A percentile compares a stretch with the other conserved stretches of the same genome.
Evolutionary conservation across 2,888 invertebrate genomes (phyloP).

Genomic region (Diarsia brunnea): DNA sequence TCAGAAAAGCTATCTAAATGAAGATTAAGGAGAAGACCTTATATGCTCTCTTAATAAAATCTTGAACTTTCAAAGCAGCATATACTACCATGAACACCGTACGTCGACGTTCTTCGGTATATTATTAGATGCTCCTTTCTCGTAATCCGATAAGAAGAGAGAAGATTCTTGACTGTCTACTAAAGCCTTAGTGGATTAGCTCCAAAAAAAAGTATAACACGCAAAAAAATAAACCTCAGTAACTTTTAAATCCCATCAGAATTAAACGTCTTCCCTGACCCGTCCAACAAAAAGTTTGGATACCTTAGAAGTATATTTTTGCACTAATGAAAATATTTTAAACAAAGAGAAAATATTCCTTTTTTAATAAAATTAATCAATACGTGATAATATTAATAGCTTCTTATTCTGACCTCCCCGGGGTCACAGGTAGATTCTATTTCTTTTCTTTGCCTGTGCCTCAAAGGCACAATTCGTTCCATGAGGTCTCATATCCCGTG

Average conservation of each 20-base stretch:
- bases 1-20: background rate
- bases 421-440: no score
- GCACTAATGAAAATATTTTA: background rate
- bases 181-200: slow-evolving; percentile 28
- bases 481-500: no score
- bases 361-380: slow-evolving; percentile 3
- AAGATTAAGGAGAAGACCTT: background rate
- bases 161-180: background rate
- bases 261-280: slow-evolving; percentile 34
- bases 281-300: slow-evolving; percentile 35
- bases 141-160: background rate
- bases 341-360: background rate
- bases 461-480: no score
- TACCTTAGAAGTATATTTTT: background rate
- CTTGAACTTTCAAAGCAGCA: background rate
- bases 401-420: no score
- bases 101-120: background rate
- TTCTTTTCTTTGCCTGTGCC: no score
- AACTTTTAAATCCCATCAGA: slow-evolving; percentile 52
- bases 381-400: background rate
- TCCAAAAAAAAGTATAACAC: slow-evolving; percentile 10
- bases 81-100: background rate
- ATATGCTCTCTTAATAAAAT: background rate
- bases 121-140: background rate
- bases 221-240: slow-evolving; percentile 28